Base-by-base conservation (phyloP, 2,888 invertebrate species). In the Mellilla xanthometata region DNA sequence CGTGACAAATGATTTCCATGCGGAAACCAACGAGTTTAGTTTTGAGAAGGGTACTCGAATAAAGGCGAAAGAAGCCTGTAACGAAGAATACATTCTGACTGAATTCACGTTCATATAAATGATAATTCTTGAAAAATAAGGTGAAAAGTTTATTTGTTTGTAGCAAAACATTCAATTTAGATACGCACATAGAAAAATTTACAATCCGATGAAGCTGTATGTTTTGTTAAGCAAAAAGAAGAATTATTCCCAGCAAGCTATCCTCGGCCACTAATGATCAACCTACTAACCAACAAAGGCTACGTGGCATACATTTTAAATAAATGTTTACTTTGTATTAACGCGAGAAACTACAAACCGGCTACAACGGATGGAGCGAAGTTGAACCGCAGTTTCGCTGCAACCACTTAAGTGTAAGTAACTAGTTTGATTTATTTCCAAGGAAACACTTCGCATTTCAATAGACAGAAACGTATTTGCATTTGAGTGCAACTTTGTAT, bases 381-480 rank as follows among this genome's bases (percentile, higher is more conserved):
- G 58, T 56, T 59, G 4, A 34, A 34, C 52, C 44, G 42, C 49
- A 39, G 47, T 52, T 54, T 38, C 34, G 44, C 46, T 47, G 46
- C 49, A 54, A 57, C 46, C 53, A 57, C 57, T 58, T 56, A 32
- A 53, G 45, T 56, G 57, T 51, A 42, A 55, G 43, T 48, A 46
- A 44, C 29, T 52, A 51, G 39, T 52, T 52, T 40, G 49, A 54
- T 48, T 53, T 49, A 39, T 50, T 44, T 46, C 34, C 40, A 47
- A 42, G 30, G 43, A 45, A 54, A 28, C 49, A 35, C 24, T 45
- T 48, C 41, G 40, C 42, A 23, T 39, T 28, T 39, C 31, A 40
- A 30, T 36, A 30, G 31, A 19, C 35, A 26, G 32, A 33, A 39
- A 45, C 28, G 8, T 13, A 42, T 41, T 32, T 38, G 29, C 33